Evolutionary conservation across 2,888 invertebrate genomes (phyloP).

Genomic region (Dasypogon diadema): DNA sequence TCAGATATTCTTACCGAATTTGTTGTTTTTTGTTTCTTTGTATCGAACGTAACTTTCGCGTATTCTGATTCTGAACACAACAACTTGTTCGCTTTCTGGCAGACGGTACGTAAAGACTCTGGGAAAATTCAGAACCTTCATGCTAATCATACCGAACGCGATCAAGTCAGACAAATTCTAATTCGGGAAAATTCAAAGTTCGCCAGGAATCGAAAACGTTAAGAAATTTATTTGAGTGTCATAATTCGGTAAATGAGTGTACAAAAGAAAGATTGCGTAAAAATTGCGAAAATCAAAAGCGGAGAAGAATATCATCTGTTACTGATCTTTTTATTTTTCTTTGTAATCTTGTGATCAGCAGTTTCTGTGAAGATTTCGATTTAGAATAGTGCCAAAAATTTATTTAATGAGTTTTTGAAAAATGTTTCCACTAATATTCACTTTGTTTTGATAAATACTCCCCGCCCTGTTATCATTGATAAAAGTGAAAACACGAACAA

Average conservation of each 20-base stretch:
- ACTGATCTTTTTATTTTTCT: not conserved
- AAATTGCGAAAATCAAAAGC: slow-evolving; percentile 16
- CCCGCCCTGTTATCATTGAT: slow-evolving; percentile 11
- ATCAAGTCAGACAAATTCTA: slow-evolving; percentile 23
- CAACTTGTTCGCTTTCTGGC: slow-evolving; percentile 37
- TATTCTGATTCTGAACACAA: not conserved
- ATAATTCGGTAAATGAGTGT: slow-evolving; percentile 32
- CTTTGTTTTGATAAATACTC: too few relatives aligned
- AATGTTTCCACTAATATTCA: too few relatives aligned
- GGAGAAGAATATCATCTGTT: not conserved
- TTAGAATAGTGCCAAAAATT: not conserved
- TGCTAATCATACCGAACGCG: slow-evolving; percentile 6
- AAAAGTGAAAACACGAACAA: not conserved
- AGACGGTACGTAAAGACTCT: not conserved
- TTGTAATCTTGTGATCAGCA: slow-evolving; percentile 1
- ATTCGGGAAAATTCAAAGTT: slow-evolving; percentile 19
- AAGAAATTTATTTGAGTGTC: slow-evolving; percentile 18
- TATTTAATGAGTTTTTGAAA: not conserved
- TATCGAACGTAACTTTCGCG: slow-evolving; percentile 1
- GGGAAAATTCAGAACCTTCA: slow-evolving; percentile 11
- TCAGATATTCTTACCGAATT: slow-evolving; percentile 11
- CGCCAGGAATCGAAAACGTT: not conserved
- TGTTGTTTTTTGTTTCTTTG: slow-evolving; percentile 24
- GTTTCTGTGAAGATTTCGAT: not conserved
- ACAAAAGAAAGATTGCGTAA: not conserved